Percentiles rank a stretch among this genome's conserved stretches.
phyloP scores from a whole-genome alignment of 2,113 vertebrate species.

The Bufo bufo region DNA sequence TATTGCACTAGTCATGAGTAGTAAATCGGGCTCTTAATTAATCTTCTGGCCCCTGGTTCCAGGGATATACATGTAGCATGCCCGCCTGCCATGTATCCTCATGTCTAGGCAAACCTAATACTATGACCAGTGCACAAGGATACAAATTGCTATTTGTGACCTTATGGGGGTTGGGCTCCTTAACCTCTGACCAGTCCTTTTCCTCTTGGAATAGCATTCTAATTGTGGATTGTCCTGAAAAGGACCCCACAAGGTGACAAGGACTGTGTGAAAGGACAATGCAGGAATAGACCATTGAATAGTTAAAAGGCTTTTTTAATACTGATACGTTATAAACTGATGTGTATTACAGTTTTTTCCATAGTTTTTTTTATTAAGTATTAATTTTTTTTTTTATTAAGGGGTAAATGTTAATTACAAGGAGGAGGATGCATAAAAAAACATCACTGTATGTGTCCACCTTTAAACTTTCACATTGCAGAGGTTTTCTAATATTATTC shows the following conservation, averaged over 20 bases:
- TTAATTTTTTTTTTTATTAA: too few relatives aligned
- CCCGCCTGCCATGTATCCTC: background rate
- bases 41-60: background rate
- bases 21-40: background rate
- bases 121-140: background rate
- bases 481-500: too few relatives aligned
- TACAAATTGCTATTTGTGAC: background rate
- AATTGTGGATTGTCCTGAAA: background rate
- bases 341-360: too few relatives aligned
- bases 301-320: too few relatives aligned
- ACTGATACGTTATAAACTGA: too few relatives aligned
- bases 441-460: too few relatives aligned
- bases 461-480: too few relatives aligned
- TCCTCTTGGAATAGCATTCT: conserved; percentile 18
- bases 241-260: conserved; percentile 44
- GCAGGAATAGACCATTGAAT: background rate
- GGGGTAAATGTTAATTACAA: too few relatives aligned
- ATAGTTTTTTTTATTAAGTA: too few relatives aligned
- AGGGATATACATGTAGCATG: background rate
- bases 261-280: background rate
- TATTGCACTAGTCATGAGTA: too few relatives aligned
- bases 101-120: background rate
- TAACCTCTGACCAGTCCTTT: background rate
- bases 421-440: too few relatives aligned
- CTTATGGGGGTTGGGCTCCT: background rate